Conservation (phyloP, 2,113 vertebrate species). For the Apus apus region DNA sequence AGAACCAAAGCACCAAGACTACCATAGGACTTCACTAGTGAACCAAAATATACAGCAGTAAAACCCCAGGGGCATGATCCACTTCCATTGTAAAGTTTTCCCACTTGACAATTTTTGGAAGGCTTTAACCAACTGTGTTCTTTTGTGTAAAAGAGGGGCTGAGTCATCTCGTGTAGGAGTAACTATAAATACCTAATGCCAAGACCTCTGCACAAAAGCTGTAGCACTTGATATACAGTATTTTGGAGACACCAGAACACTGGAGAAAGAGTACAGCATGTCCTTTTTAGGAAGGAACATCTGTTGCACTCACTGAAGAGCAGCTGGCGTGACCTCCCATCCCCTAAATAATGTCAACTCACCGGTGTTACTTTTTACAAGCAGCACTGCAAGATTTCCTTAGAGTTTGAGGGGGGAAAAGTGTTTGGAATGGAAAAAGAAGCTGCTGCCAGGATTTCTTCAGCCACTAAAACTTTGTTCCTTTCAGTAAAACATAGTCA, state of each 20-base stretch:
- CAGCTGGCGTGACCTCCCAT: neutral
- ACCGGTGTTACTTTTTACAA: conserved; percentile 28
- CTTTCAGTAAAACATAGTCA: neutral
- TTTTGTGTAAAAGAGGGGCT: neutral
- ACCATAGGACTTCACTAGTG: neutral
- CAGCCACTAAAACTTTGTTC: conserved; percentile 18
- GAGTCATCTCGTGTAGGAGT: neutral
- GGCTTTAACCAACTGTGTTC: neutral
- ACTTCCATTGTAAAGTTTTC: neutral
- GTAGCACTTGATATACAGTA: neutral
- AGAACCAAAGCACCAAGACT: neutral
- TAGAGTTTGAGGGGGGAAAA: neutral
- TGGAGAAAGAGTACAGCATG: neutral
- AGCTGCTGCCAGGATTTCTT: conserved; percentile 6
- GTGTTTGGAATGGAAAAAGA: conserved; percentile 39
- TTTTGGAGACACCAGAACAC: neutral
- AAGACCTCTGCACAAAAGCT: neutral
- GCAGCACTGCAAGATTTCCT: neutral
- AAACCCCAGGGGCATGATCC: neutral
- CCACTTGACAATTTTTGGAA: conserved; percentile 21
- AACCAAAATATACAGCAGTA: neutral
- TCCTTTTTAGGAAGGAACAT: conserved; percentile 37
- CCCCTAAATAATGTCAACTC: conserved; percentile 1
- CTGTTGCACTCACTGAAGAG: neutral
- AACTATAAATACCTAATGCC: neutral